Conservation (phyloP, 2,113 vertebrate genomes). For the Aleadryas rufinucha region DNA sequence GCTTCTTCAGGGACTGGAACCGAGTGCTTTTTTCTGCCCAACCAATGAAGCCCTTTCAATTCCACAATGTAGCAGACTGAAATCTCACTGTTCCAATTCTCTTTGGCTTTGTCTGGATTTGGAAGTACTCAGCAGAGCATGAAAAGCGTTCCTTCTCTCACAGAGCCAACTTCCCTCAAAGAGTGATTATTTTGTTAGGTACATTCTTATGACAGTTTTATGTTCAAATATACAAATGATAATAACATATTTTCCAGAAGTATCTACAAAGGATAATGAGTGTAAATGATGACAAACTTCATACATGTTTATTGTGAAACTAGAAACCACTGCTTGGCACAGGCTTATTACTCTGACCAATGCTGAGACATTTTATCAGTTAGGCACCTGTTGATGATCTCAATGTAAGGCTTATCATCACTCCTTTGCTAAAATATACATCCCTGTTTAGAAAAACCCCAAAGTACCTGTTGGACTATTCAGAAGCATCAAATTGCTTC, state of each 20-base stretch:
- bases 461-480: background rate
- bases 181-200: background rate
- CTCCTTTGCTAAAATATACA: background rate
- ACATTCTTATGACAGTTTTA: background rate
- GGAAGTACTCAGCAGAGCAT: background rate
- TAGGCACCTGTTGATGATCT: background rate
- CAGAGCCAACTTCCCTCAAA: background rate
- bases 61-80: background rate
- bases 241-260: background rate
- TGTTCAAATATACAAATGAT: background rate
- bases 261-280: background rate
- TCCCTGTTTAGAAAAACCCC: background rate
- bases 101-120: background rate
- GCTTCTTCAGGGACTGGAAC: background rate
- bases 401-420: background rate
- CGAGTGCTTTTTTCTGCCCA: background rate
- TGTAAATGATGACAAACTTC: background rate
- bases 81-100: background rate
- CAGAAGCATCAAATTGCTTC: constrained; percentile 29
- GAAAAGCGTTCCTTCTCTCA: background rate
- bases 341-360: background rate
- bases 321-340: background rate
- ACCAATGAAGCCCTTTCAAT: background rate
- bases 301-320: background rate
- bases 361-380: background rate